Percentiles rank a stretch among this genome's conserved stretches.
phyloP scores from a whole-genome alignment of 2,113 vertebrate species.

The Bucco capensis region DNA sequence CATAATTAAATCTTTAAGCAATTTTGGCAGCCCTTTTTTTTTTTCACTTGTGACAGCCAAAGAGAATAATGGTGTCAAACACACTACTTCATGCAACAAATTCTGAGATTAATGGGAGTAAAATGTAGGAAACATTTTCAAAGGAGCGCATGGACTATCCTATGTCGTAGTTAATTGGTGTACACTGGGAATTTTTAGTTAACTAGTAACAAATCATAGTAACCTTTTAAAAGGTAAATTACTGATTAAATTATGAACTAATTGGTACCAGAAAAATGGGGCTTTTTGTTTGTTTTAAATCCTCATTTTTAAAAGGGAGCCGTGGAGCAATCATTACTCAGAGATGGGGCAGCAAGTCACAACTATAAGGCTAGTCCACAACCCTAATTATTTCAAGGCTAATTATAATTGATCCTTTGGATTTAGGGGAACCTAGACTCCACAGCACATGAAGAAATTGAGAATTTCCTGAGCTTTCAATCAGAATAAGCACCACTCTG shows the following conservation, averaged over 20 bases:
- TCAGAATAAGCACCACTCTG: neutral
- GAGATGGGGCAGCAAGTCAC: neutral
- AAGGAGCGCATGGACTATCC: neutral
- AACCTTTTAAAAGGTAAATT: conserved; percentile 37
- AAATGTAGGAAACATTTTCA: neutral
- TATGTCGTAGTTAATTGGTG: neutral
- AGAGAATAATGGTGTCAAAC: neutral
- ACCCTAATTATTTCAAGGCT: neutral
- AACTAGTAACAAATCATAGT: conserved; percentile 46
- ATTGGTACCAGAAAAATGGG: neutral
- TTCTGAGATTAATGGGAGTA: neutral
- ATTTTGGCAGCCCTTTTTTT: neutral
- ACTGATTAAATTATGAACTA: conserved; percentile 32
- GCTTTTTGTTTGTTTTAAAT: neutral
- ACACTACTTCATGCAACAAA: neutral
- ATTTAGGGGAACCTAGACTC: neutral
- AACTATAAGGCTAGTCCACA: neutral
- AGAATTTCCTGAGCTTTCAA: neutral
- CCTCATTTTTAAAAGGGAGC: neutral
- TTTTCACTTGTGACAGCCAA: neutral
- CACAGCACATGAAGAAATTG: neutral
- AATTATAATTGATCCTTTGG: neutral
- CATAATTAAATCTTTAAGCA: conserved; percentile 27
- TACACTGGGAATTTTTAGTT: conserved; percentile 1
- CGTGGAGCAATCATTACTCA: too few species aligned